Evolutionary conservation across 2,797 vertebrate genomes (phyloP), one percentile per base, ranked within the genome.

Genomic region (Podarcis lilfordi): DNA sequence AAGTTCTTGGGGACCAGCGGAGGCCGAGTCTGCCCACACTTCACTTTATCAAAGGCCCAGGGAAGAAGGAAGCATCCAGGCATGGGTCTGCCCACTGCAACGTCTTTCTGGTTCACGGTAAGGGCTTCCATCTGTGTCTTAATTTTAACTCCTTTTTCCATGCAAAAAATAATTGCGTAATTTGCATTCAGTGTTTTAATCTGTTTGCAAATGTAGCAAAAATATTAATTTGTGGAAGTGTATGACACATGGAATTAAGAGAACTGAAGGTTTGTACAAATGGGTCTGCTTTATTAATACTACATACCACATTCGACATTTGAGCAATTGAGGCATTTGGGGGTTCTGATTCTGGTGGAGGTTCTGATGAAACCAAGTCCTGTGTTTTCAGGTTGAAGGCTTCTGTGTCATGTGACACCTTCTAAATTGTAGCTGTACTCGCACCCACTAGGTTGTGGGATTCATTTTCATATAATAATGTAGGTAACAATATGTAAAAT

Each of bases 1-100:
- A 99, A 98, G 98, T 98, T 96, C 98, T 97, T 96, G 99, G 99
- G 97, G 99, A 99, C 97, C 98, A 99, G 96, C 98, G 98, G 96
- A 98, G 99, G 97, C 98, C 99, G 45, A 99, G 98, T 97, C 96
- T 99, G 96, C 98, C 98, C 66, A 98, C 98, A 94, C 97, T 98
- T 95, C 97, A 97, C 96, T 99, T 99, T 92, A 99, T 99, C 96
- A 99, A 98, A 93, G 98, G 97, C 93, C 97, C 96, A 89, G 97
- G 96, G 90, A 98, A 96, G 96, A 98, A 98, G 94, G 99, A 99
- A 69, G 95, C 98, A 0, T 95, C 98, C 0, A 97, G 98, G 90
- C 98, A 99, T 94, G 98, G 97, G 61, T 97, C 95, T 25, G 97
- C 97, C 1, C 98, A 97, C 95, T 98, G 97, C 92, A 99, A 99